Evolutionary conservation across 2,113 vertebrate species (phyloP).

Genomic region (Varanus komodoensis): DNA sequence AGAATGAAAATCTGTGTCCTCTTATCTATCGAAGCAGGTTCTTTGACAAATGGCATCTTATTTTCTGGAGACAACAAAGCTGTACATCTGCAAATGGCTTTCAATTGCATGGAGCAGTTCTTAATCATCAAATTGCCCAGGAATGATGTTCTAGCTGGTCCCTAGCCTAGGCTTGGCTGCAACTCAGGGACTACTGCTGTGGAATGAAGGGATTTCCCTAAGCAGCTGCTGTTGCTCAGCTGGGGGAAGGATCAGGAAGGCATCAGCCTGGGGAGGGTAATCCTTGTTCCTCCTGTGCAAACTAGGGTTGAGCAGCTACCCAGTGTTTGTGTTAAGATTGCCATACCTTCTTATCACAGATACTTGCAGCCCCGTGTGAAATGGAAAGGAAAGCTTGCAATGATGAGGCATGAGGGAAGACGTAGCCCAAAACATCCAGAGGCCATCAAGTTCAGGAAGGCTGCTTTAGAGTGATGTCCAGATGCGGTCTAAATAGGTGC

Average conservation of each 20-base stretch:
- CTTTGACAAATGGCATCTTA: background rate
- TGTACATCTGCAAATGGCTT: background rate
- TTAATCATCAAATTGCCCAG: background rate
- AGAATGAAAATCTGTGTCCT: no score
- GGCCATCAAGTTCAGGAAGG: no score
- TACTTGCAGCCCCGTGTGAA: background rate
- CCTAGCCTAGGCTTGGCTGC: background rate
- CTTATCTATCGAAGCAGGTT: background rate
- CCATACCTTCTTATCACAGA: background rate
- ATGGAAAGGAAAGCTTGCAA: background rate
- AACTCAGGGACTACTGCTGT: background rate
- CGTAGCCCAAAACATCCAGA: no score
- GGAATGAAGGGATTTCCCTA: background rate
- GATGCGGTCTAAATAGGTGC: background rate
- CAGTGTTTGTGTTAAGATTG: background rate
- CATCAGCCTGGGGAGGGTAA: background rate
- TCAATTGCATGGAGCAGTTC: background rate
- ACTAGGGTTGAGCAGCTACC: background rate
- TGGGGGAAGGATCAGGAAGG: background rate
- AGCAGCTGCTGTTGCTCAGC: background rate
- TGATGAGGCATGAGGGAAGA: background rate
- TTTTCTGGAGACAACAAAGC: background rate
- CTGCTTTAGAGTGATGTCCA: no score
- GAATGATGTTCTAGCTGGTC: background rate
- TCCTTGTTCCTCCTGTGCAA: background rate